Evolutionary conservation across 1,140 invertebrate species (phyloP), one percentile per base, ranked within the genome.

Genomic region (Zaprionus inermis): DNA sequence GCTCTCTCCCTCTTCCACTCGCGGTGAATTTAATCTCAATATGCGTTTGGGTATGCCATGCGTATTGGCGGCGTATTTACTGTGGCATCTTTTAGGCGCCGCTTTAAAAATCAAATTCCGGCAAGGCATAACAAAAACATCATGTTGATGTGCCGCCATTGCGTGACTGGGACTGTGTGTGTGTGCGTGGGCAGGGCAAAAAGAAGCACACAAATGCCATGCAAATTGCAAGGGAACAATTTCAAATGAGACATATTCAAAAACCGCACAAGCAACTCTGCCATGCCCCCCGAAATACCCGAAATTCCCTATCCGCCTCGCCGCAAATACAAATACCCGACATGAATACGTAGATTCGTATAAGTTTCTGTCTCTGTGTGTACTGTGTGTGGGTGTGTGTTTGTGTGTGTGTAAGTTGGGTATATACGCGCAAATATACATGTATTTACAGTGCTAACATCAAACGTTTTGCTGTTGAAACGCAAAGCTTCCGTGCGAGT

Each of bases 241-340:
- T 83, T 79, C 70, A 86, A 89, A 86, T 86, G 84, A 89, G 83
- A 86, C 83, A 86, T 86, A 82, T 86, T 83, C 82, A 88, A 82
- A 81, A 79, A 83, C 76, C 83, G 51, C 79, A 86, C 55, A 69
- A 88, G 81, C 54, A 73, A 44, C 36, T 20, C 76, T n/a, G n/a
- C n/a, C n/a, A n/a, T 66, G 56, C 32, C 57, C 51, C 36, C 59
- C 52, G 18, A 68, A 22, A 54, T 54, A 7, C 51, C n/a, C 18
- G 10, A 34, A 56, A 46, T 18, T 18, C 2, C 38, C n/a, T 5
- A 0, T 7, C 41, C 44, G 22, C 36, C 52, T 28, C 6, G 5
- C 3, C 34, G 72, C 64, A 79, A 66, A 73, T 76, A 86, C 82
- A 88, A 86, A 86, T 73, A 86, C 49, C 56, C 58, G 58, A 38